Evolutionary conservation across 2,797 vertebrate species (phyloP), one percentile per base, ranked within the genome.

Genomic region (Xenentodon cancila): DNA sequence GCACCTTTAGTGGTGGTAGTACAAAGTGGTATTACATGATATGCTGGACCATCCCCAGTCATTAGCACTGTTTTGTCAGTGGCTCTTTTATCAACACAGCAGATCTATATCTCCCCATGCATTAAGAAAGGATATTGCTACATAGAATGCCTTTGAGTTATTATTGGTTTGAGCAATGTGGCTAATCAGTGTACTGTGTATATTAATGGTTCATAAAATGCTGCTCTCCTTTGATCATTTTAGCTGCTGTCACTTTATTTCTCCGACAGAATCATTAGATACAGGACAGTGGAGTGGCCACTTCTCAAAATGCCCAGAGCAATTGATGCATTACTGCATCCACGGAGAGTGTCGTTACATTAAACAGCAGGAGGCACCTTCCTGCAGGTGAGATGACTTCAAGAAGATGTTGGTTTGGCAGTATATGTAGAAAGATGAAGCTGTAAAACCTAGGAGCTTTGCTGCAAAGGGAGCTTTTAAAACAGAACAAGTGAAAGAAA

Each of bases 321-420:
- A 94, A 12, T 93, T 94, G 25, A 68, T 3, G 49, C 75, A 94
- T 79, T 98, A 95, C 87, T 98, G 97, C 4, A 64, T 98, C 72
- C 94, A 95, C 7, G 97, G 97, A 53, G 91, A 87, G 8, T 98
- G 97, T 60, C 96, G 95, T 55, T 97, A 95, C 72, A 59, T 97
- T 7, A 68, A 89, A 80, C 92, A 93, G 0, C 94, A 95, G 82
- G 84, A 93, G 45, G 42, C 85, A 0, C 93, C 96, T 0, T 94
- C 95, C 3, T 98, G 97, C 62, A 89, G 94, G 96, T 97, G 88
- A 85, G 4, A 42, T 0, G 17, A 0, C 25, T 20, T 9, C 4
- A 18, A 42, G 50, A 61, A 64, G 11, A 53, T n/a, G 1, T 20
- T 2, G 37, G 32, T 22, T 4, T 12, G 5, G 15, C 5, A n/a